Conservation (phyloP, 2,797 vertebrate species). For the Neopelma chrysocephalum region DNA sequence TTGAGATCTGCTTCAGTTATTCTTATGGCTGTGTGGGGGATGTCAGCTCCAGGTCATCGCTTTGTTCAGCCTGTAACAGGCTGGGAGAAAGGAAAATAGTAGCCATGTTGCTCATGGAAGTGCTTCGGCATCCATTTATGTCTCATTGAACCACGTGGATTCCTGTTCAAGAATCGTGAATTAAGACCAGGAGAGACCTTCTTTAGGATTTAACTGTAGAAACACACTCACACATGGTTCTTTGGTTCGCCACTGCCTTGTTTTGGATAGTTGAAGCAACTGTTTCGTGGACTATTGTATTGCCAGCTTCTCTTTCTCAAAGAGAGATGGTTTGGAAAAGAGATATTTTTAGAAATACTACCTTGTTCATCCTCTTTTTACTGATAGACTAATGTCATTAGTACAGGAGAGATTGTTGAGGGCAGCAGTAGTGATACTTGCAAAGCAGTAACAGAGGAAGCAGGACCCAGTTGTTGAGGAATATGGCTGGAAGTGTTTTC, state of each 20-base stretch:
- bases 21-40: not conserved
- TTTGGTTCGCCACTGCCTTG: not conserved
- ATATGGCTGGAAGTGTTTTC: not conserved
- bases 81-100: not conserved
- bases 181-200: not conserved
- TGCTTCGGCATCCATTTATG: not conserved
- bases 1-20: not conserved
- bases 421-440: not conserved
- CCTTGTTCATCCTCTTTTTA: not conserved
- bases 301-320: not conserved
- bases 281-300: not conserved
- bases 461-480: not conserved
- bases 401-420: not conserved
- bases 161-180: not conserved
- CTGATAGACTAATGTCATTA: not conserved
- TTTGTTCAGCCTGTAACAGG: not conserved
- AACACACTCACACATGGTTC: fast-evolving
- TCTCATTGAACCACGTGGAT: not conserved
- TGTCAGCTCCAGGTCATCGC: not conserved
- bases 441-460: not conserved
- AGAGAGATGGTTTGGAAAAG: not conserved
- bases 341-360: not conserved
- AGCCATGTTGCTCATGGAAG: not conserved
- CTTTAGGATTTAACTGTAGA: not conserved
- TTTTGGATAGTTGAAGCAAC: not conserved